These are phyloP conservation scores for Drosophila seguyi DNA, from an alignment of 1,140 invertebrate genomes.

Conservation along the genomic window DNA sequence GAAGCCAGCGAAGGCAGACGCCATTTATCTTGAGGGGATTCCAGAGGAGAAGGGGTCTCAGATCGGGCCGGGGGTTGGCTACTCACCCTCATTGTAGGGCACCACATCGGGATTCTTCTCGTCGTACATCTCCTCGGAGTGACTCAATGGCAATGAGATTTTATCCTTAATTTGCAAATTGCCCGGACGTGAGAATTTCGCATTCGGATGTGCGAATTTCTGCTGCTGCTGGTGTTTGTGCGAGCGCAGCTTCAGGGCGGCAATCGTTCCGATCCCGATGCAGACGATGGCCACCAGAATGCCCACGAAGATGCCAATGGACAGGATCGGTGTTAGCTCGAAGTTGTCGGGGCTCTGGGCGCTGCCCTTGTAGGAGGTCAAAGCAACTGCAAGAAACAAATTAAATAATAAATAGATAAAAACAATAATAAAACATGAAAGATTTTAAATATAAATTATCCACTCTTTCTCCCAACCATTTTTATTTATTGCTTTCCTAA, in stretches of 20 bases:
- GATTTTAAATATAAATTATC: not conserved
- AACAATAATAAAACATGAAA: not conserved
- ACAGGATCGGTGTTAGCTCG: conserved; percentile 90
- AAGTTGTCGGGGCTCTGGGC: conserved; percentile 86
- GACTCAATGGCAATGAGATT: conserved; percentile 87
- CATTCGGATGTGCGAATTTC: conserved; percentile 84
- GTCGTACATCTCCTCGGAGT: conserved; percentile 90
- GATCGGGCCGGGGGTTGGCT: conserved; percentile 1
- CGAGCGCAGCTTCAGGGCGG: conserved; percentile 89
- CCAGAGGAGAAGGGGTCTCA: not conserved
- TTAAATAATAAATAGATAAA: not conserved
- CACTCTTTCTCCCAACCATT: not conserved
- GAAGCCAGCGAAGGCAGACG: conserved; percentile 20
- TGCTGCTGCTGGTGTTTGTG: conserved; percentile 85
- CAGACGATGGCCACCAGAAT: conserved; percentile 89
- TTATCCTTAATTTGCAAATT: conserved; percentile 90
- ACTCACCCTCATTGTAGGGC: conserved; percentile 93
- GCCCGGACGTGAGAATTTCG: conserved; percentile 86
- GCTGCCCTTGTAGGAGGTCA: conserved; percentile 86
- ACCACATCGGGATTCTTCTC: conserved; percentile 94
- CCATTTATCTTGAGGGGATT: conserved; percentile 68
- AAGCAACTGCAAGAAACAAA: conserved; percentile 59
- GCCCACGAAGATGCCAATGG: conserved; percentile 89
- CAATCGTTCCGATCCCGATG: conserved; percentile 89
- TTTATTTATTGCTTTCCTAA: not conserved